Evolutionary conservation across 92 coral and sea anemone species (phyloP).

Genomic region (Porites divaricata): DNA sequence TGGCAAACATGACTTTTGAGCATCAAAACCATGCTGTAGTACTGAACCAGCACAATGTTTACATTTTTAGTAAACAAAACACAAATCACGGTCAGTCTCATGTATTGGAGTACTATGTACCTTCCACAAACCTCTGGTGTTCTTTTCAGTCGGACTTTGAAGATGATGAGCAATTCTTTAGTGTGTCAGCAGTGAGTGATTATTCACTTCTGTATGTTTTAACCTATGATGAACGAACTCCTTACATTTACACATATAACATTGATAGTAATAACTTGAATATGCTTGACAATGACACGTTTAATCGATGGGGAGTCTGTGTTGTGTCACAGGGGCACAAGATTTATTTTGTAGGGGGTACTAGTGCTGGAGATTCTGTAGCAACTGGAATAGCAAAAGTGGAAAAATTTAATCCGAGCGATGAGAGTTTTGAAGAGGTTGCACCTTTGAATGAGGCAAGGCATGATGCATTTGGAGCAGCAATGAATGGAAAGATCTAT

Average conservation of each 20-base stretch:
- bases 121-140: conserved; percentile 66
- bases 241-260: conserved; percentile 42
- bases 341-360: conserved; percentile 66
- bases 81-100: neutral
- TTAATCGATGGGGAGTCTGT: conserved; percentile 68
- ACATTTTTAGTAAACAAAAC: conserved; percentile 57
- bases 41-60: conserved; percentile 47
- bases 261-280: conserved; percentile 58
- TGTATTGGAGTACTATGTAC: conserved; percentile 56
- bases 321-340: conserved; percentile 47
- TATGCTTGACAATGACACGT: no score
- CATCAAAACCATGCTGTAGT: conserved; percentile 48
- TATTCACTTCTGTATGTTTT: conserved; percentile 23
- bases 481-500: conserved; percentile 61
- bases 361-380: neutral
- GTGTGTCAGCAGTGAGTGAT: conserved; percentile 53
- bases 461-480: conserved; percentile 56
- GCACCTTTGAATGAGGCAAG: conserved; percentile 65
- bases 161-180: neutral
- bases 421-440: conserved; percentile 44
- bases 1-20: conserved; percentile 55
- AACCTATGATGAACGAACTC: conserved; percentile 11
- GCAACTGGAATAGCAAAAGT: neutral
- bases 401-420: conserved; percentile 58
- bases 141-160: neutral